A percentile compares a stretch with the other conserved stretches of the same genome.
These are phyloP conservation scores for Chloropsis hardwickii DNA, from an alignment of 2,113 vertebrate species.

Conservation along the genomic window DNA sequence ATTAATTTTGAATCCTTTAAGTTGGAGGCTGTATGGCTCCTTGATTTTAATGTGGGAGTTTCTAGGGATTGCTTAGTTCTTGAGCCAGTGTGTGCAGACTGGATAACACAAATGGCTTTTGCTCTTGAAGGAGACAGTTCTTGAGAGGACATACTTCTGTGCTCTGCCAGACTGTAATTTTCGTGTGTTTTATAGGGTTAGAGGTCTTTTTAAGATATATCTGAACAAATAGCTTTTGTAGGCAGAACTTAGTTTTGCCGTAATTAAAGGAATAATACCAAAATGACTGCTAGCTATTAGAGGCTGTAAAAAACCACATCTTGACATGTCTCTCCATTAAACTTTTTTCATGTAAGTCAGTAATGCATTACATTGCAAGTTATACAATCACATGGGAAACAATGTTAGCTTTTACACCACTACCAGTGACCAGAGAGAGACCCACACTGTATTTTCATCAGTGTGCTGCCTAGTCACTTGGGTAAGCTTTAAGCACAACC, in stretches of 20 bases:
- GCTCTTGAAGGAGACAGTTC: background rate
- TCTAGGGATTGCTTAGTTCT: background rate
- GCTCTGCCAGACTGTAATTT: background rate
- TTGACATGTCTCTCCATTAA: background rate
- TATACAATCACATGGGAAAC: background rate
- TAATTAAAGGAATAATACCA: background rate
- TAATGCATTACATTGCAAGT: background rate
- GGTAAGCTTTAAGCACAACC: background rate
- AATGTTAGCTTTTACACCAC: background rate
- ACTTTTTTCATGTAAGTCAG: background rate
- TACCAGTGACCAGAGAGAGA: conserved; percentile 28
- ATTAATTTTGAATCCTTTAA: background rate
- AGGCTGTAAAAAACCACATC: background rate
- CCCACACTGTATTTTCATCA: background rate
- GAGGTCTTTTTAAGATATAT: background rate
- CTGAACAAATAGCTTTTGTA: background rate
- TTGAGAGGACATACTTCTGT: background rate
- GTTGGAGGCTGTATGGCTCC: background rate
- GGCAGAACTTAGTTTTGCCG: background rate
- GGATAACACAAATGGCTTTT: background rate
- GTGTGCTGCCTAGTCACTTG: background rate
- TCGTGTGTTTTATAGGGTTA: background rate
- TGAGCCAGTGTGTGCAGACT: background rate
- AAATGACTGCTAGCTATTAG: background rate
- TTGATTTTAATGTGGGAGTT: background rate